Base-by-base conservation (phyloP, 2,797 vertebrate genomes). In the Etheostoma nigrum region DNA sequence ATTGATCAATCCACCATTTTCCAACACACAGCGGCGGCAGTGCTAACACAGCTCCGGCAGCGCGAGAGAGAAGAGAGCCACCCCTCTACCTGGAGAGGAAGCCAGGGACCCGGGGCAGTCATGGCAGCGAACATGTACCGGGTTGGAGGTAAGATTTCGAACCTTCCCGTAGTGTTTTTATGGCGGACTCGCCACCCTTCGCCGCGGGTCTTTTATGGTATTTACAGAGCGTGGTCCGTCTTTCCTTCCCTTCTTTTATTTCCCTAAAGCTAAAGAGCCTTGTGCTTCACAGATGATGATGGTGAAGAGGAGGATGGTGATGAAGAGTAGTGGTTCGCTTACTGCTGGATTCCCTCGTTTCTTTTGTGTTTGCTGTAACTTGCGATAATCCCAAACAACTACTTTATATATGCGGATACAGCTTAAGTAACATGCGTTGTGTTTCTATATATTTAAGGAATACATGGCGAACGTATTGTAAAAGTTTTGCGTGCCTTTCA, bases 101-200 rank as follows among this genome's bases (percentile, higher is more conserved):
- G 91, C 95, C 95, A 88, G 94, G 91, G 90, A 94, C 92, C 92
- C 82, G 94, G 93, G 95, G 91, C 94, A 95, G 95, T 48, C 93
- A 96, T 96, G 95, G 95, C 95, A 94, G 95, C 95, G 49, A 96
- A 96, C 90, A 96, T 96, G 95, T 96, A 96, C 95, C 95, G 95
- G 95, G 95, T 96, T 88, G 95, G 95, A 95, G 95, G 95, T 96
- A 95, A 93, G 92, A 42, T 86, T 45, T 14, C 23, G 16, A 33
- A 73, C 40, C 71, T 48, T 57, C 71, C 23, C 40, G 67, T 63
- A 4, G n/a, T 63, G 58, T 62, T 67, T 83, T 78, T 81, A 67
- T 42, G 79, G 76, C 80, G 87, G 74, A 65, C 71, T 86, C 74
- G 81, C 86, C 62, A 58, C 53, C 80, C 30, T 86, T 85, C 76